These are phyloP conservation scores for Lagocephalus sceleratus DNA, from an alignment of 2,797 vertebrate genomes.

Conservation along the genomic window DNA sequence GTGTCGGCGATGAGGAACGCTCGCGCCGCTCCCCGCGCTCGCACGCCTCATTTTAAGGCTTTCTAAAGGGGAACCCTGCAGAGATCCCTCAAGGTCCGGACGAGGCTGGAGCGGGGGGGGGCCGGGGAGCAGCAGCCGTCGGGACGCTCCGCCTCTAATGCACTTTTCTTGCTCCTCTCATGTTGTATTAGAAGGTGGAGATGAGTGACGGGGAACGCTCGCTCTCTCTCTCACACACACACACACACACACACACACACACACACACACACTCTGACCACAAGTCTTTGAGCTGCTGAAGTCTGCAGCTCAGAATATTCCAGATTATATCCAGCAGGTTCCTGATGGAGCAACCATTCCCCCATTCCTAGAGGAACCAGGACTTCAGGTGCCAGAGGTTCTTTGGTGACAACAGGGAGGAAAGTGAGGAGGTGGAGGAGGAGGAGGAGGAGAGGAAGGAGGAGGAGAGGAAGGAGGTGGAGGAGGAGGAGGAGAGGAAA, in stretches of 20 bases:
- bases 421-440: background rate
- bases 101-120: background rate
- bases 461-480: background rate
- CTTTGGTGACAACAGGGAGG: too few species aligned
- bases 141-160: constrained; percentile 8
- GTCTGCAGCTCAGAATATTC: too few species aligned
- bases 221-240: background rate
- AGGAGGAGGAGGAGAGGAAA: background rate
- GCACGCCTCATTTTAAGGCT: constrained; percentile 24
- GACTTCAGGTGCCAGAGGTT: too few species aligned
- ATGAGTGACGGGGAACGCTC: background rate
- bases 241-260: constrained; percentile 3
- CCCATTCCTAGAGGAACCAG: too few species aligned
- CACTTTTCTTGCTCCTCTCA: constrained; percentile 12
- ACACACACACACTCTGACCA: constrained; percentile 4
- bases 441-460: background rate
- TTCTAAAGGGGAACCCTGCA: constrained; percentile 41
- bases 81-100: constrained; percentile 13
- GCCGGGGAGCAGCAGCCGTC: background rate
- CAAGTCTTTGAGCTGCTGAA: background rate
- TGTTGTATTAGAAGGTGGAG: background rate
- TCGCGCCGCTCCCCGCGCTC: constrained; percentile 19
- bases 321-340: too few species aligned
- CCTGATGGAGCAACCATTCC: too few species aligned
- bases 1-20: constrained; percentile 6